These are phyloP conservation scores for Drosophila takahashii DNA, from an alignment of 1,140 invertebrate genomes.

Conservation along the genomic window DNA sequence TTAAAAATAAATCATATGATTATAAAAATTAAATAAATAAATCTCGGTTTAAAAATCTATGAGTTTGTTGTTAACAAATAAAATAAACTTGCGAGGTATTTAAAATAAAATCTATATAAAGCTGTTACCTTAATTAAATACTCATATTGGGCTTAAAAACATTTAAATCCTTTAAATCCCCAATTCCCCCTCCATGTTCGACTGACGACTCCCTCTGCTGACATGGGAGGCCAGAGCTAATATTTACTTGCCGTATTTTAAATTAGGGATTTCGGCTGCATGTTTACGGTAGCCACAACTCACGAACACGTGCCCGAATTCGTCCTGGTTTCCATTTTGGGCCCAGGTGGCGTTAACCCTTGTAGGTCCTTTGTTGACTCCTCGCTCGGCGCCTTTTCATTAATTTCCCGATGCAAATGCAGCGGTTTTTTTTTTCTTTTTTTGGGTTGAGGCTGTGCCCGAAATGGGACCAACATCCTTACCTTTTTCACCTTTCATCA, in stretches of 20 bases:
- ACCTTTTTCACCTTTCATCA: constrained; percentile 36
- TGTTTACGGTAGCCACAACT: constrained; percentile 51
- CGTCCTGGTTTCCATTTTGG: constrained; percentile 24
- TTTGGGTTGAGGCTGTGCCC: constrained; percentile 3
- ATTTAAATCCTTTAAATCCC: constrained; percentile 15
- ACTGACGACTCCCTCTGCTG: constrained; percentile 5
- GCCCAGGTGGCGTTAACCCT: constrained; percentile 28
- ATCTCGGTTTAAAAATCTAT: too few species aligned
- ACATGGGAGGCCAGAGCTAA: constrained; percentile 46
- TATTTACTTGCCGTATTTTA: constrained; percentile 68
- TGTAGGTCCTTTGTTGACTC: constrained; percentile 52
- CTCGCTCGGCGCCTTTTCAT: constrained; percentile 43
- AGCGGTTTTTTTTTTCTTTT: constrained; percentile 32
- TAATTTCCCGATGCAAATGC: constrained; percentile 54
- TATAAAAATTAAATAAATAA: not conserved
- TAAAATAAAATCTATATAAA: not conserved
- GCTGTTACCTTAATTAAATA: constrained; percentile 10
- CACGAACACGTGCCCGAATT: constrained; percentile 35
- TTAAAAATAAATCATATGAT: not conserved
- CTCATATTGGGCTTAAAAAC: not conserved
- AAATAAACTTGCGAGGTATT: not conserved
- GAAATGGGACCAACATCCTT: constrained; percentile 11
- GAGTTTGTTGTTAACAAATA: too few species aligned
- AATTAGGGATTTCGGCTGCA: constrained; percentile 58
- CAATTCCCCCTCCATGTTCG: not conserved